A percentile compares a stretch with the other conserved stretches of the same genome.
These are phyloP conservation scores for Cantharis lateralis DNA, from an alignment of 2,888 invertebrate species.

Conservation along the genomic window DNA sequence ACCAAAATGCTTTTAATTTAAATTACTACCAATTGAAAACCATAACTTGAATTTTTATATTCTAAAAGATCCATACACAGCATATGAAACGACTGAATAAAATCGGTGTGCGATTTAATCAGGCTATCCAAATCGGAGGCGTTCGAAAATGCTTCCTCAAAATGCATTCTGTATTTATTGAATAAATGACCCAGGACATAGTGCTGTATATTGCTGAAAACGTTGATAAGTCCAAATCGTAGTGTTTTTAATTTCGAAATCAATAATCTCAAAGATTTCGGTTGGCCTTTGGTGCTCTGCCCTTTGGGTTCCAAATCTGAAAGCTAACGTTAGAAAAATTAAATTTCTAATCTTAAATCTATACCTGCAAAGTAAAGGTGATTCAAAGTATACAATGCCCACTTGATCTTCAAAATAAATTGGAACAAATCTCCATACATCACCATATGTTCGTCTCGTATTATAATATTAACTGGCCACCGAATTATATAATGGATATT, in stretches of 20 bases:
- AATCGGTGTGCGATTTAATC: constrained; percentile 45
- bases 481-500: constrained; percentile 44
- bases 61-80: constrained; percentile 39
- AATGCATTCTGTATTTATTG: constrained; percentile 41
- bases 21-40: constrained; percentile 45
- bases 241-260: constrained; percentile 40
- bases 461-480: constrained; percentile 53
- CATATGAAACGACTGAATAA: constrained; percentile 43
- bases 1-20: background rate
- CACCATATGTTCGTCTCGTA: constrained; percentile 43
- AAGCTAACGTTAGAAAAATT: constrained; percentile 16
- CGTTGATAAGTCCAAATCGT: constrained; percentile 47
- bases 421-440: constrained; percentile 50
- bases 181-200: constrained; percentile 50
- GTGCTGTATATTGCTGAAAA: constrained; percentile 50
- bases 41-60: constrained; percentile 36
- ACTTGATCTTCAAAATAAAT: constrained; percentile 51
- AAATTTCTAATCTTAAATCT: background rate
- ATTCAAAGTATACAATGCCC: constrained; percentile 51
- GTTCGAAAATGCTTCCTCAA: constrained; percentile 48
- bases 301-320: constrained; percentile 42
- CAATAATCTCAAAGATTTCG: constrained; percentile 9
- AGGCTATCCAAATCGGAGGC: constrained; percentile 49
- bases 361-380: constrained; percentile 48
- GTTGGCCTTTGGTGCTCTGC: constrained; percentile 15